A percentile compares a stretch with the other conserved stretches of the same genome.
Conservation (phyloP, 2,888 invertebrate species). For the Scaptomyza parva region DNA sequence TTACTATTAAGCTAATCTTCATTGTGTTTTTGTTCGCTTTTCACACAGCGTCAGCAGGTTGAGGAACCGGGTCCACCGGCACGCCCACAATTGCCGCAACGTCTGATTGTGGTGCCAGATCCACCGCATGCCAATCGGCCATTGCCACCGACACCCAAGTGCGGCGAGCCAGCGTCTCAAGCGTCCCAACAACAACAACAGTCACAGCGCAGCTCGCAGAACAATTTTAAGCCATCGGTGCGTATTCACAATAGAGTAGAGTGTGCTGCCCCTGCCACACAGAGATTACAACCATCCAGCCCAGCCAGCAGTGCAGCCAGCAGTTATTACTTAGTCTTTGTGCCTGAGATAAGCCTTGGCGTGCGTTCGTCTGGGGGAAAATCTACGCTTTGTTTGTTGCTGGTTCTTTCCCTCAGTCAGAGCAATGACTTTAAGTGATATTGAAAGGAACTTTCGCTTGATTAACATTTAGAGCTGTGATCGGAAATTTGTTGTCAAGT, state of each 20-base stretch:
- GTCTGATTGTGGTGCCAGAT: conserved; percentile 96
- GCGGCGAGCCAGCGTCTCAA: conserved; percentile 81
- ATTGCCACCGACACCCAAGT: conserved; percentile 84
- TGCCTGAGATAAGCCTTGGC: conserved; percentile 36
- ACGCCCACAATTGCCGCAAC: conserved; percentile 94
- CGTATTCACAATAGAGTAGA: conserved; percentile 70
- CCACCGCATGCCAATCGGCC: conserved; percentile 88
- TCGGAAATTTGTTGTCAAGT: not conserved
- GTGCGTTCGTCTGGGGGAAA: not conserved
- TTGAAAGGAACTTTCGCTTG: conserved; percentile 17
- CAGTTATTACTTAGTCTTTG: not conserved
- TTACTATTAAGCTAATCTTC: not conserved
- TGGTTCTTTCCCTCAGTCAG: conserved; percentile 14
- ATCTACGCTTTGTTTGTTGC: conserved; percentile 5
- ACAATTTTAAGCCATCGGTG: conserved; percentile 95
- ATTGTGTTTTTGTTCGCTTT: not conserved
- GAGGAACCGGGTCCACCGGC: conserved; percentile 95
- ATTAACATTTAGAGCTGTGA: conserved; percentile 4
- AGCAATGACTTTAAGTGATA: conserved; percentile 24
- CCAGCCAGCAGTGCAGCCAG: not conserved
- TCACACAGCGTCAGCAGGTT: conserved; percentile 85
- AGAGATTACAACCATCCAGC: conserved; percentile 22
- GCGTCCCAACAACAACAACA: conserved; percentile 84
- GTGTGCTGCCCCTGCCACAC: no score
- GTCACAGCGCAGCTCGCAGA: conserved; percentile 92